phyloP scores from a whole-genome alignment of 2,797 vertebrate genomes.

The Cheirogaleus major region DNA sequence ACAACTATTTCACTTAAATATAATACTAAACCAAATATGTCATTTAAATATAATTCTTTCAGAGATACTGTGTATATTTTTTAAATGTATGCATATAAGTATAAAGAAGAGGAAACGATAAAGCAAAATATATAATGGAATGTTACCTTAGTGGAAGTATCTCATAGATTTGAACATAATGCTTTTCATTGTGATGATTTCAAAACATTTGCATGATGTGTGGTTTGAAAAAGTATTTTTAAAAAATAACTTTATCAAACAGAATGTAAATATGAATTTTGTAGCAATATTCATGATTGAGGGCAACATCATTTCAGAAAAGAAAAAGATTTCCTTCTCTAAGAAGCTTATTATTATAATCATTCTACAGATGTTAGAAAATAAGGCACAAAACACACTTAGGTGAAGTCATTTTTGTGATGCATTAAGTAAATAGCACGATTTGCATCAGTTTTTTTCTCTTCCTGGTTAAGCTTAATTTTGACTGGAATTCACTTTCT shows the following conservation, averaged over 20 bases:
- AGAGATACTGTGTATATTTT: neutral
- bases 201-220: neutral
- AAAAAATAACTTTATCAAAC: constrained; percentile 38
- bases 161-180: neutral
- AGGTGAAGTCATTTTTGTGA: constrained; percentile 46
- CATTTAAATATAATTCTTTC: neutral
- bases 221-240: constrained; percentile 21
- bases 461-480: constrained; percentile 1
- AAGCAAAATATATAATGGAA: neutral
- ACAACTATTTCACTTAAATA: neutral
- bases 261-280: constrained; percentile 34
- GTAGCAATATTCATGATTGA: constrained; percentile 45
- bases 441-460: neutral
- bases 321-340: constrained; percentile 54
- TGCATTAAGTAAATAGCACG: constrained; percentile 22
- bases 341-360: constrained; percentile 53
- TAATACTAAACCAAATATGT: neutral
- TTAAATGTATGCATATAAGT: neutral
- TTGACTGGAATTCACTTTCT: constrained; percentile 3
- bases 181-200: neutral
- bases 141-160: neutral
- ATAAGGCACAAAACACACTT: neutral
- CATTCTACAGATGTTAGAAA: constrained; percentile 36
- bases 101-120: neutral
- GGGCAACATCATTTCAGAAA: constrained; percentile 48